These are phyloP conservation scores for Sinohyriopsis cumingii DNA, from an alignment of 2,888 invertebrate species.

Conservation along the genomic window DNA sequence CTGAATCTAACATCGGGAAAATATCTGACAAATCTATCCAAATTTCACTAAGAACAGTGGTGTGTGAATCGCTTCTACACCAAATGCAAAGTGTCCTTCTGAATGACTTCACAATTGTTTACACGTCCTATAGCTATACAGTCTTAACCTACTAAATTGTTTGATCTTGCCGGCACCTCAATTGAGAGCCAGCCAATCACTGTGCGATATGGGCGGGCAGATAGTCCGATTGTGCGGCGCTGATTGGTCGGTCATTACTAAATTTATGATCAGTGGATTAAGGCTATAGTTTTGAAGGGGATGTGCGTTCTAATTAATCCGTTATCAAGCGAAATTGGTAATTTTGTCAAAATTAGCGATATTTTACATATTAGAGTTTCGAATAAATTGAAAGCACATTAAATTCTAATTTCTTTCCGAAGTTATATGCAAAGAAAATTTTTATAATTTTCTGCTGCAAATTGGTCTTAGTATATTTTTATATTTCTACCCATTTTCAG, in stretches of 20 bases:
- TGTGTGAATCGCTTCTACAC: slow-evolving; percentile 48
- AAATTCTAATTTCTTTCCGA: no score
- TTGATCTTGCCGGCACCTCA: slow-evolving; percentile 47
- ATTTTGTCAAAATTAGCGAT: no score
- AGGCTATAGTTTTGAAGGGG: no score
- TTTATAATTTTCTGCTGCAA: no score
- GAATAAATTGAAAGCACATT: no score
- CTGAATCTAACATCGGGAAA: slow-evolving; percentile 54
- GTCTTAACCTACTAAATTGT: slow-evolving; percentile 40
- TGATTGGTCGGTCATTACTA: slow-evolving; percentile 31
- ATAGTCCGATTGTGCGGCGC: not conserved
- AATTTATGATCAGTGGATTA: no score
- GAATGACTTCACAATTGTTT: slow-evolving; percentile 60
- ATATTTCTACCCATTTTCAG: no score
- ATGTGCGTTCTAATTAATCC: no score
- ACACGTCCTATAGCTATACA: slow-evolving; percentile 54
- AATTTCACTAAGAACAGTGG: slow-evolving; percentile 25
- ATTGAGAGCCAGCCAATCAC: slow-evolving; percentile 38
- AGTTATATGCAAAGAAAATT: no score
- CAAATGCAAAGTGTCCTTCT: slow-evolving; percentile 54
- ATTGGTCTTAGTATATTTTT: no score
- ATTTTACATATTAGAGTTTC: no score
- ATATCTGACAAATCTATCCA: slow-evolving; percentile 39
- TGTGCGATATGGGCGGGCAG: slow-evolving; percentile 28
- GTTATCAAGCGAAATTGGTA: no score